These are phyloP conservation scores for Tanypteryx hageni DNA, from an alignment of 2,888 invertebrate genomes.

Conservation along the genomic window DNA sequence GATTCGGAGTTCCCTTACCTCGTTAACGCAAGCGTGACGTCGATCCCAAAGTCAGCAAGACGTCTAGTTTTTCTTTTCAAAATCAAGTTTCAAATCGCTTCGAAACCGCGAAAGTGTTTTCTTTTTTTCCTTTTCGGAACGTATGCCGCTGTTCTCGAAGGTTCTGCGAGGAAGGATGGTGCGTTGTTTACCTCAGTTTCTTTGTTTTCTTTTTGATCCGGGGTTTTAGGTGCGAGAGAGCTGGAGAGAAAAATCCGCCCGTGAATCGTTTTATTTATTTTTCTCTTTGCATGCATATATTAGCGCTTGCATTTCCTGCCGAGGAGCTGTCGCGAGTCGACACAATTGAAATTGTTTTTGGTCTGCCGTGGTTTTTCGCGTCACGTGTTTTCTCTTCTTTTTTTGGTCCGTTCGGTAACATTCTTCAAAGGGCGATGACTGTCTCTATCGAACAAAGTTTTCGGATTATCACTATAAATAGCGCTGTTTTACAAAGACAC, in stretches of 20 bases:
- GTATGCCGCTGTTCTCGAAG: neutral
- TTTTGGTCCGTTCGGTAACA: neutral
- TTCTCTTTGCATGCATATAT: neutral
- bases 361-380: neutral
- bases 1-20: slow-evolving; percentile 19
- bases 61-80: slow-evolving; percentile 10
- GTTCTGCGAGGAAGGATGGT: neutral
- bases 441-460: neutral
- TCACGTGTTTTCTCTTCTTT: neutral
- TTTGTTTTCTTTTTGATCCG: neutral
- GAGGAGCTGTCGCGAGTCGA: neutral
- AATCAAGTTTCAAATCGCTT: neutral
- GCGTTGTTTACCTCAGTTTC: neutral
- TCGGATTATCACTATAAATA: too few species aligned
- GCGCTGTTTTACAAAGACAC: too few species aligned
- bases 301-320: neutral
- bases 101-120: slow-evolving; percentile 30
- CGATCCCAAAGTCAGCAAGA: neutral
- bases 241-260: neutral
- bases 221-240: neutral
- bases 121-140: neutral
- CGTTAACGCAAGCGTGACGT: slow-evolving; percentile 9
- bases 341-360: neutral
- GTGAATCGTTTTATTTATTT: neutral
- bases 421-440: neutral